phyloP scores from a whole-genome alignment of 2,888 invertebrate species.

The Lochmaea capreae region DNA sequence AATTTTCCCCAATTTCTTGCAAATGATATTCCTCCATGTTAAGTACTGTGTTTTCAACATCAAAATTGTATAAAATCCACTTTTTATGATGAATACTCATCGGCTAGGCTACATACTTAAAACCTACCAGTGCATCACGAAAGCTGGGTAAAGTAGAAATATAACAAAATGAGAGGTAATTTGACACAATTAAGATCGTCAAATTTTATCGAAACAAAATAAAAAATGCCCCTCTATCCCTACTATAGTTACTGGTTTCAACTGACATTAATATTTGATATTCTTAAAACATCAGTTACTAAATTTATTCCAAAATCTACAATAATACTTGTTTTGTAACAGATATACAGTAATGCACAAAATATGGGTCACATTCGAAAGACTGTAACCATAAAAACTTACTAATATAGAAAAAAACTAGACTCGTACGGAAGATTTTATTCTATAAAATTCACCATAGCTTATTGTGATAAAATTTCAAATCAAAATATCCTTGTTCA shows the following conservation, averaged over 20 bases:
- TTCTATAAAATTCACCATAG: conserved; percentile 72
- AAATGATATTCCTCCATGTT: too few species aligned
- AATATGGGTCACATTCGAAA: background rate
- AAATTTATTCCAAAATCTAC: background rate
- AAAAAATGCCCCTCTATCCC: conserved; percentile 3
- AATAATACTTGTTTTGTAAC: background rate
- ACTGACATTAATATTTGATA: background rate
- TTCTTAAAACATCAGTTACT: background rate
- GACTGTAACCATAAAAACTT: too few species aligned
- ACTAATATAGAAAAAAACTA: background rate
- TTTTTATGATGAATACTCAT: background rate
- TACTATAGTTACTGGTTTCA: background rate
- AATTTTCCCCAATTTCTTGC: too few species aligned
- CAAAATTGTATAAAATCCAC: background rate
- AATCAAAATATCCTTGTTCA: conserved; percentile 77
- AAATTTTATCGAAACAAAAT: background rate
- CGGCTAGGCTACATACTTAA: background rate
- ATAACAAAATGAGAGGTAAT: background rate
- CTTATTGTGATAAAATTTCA: conserved; percentile 83
- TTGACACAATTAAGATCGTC: background rate
- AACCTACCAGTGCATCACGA: conserved; percentile 14
- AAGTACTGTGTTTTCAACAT: too few species aligned
- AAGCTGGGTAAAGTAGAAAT: conserved; percentile 17
- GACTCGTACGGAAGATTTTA: conserved; percentile 21
- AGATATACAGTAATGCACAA: conserved; percentile 19